A percentile compares a stretch with the other conserved stretches of the same genome.
These are phyloP conservation scores for Andrena bucephala DNA, from an alignment of 2,888 invertebrate species.

Conservation along the genomic window DNA sequence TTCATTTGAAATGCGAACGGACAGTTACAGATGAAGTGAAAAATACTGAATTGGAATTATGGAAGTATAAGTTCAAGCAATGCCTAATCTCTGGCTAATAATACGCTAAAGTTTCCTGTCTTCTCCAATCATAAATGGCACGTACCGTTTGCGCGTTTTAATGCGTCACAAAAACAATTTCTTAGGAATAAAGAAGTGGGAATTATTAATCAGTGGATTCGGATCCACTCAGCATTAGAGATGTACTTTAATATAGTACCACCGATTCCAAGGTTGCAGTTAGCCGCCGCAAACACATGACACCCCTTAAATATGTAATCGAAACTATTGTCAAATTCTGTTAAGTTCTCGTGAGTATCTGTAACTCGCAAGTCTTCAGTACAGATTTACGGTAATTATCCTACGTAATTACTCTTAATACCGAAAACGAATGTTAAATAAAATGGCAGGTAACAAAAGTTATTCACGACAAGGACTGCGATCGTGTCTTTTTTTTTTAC, in stretches of 20 bases:
- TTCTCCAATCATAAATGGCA: conserved; percentile 53
- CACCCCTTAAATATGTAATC: conserved; percentile 48
- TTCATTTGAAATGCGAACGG: not conserved
- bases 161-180: conserved; percentile 32
- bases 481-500: conserved; percentile 73
- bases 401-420: conserved; percentile 58
- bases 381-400: conserved; percentile 55
- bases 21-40: not conserved
- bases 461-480: conserved; percentile 79
- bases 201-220: conserved; percentile 36
- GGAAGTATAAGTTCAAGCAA: conserved; percentile 16
- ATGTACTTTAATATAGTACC: conserved; percentile 22
- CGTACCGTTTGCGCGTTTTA: conserved; percentile 33
- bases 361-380: conserved; percentile 54
- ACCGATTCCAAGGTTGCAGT: conserved; percentile 36
- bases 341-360: conserved; percentile 38
- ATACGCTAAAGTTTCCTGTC: conserved; percentile 19
- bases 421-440: conserved; percentile 30
- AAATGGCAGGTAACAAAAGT: conserved; percentile 36
- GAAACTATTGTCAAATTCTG: conserved; percentile 64
- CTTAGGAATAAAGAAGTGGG: conserved; percentile 30
- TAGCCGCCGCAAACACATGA: conserved; percentile 37
- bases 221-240: conserved; percentile 16
- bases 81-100: conserved; percentile 33
- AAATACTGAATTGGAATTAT: not conserved